phyloP scores from a whole-genome alignment of 2,888 invertebrate species.

The Calliopum simillimum region DNA sequence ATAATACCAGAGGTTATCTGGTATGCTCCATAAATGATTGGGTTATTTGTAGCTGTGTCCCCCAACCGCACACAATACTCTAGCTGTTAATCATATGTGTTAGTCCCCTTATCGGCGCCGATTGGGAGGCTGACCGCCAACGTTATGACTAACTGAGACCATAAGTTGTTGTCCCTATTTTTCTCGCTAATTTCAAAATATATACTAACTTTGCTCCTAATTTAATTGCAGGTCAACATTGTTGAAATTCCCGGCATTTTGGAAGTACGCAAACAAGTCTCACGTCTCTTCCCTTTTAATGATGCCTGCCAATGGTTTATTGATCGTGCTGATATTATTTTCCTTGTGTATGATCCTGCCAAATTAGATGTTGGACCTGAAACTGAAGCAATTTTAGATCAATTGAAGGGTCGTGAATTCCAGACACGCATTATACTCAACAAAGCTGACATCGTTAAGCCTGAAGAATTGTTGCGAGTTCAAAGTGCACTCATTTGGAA shows the following conservation, averaged over 20 bases:
- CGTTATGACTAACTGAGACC: too few species aligned
- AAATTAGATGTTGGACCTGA: conserved; percentile 96
- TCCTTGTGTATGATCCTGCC: conserved; percentile 94
- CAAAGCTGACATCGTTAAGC: conserved; percentile 93
- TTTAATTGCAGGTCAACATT: conserved; percentile 81
- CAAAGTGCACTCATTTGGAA: conserved; percentile 97
- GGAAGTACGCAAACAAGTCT: conserved; percentile 93
- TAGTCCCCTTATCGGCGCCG: too few species aligned
- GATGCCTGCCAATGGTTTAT: conserved; percentile 98
- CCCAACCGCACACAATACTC: too few species aligned
- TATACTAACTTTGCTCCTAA: background rate
- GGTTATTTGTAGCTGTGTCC: too few species aligned
- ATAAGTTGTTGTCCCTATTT: too few species aligned
- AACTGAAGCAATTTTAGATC: conserved; percentile 93
- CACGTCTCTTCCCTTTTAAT: conserved; percentile 93
- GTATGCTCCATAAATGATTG: too few species aligned
- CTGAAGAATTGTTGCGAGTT: conserved; percentile 92
- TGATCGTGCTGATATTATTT: conserved; percentile 94
- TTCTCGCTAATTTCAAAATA: too few species aligned
- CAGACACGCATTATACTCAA: conserved; percentile 94
- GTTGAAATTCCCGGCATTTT: conserved; percentile 96
- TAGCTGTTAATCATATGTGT: too few species aligned
- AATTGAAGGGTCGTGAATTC: conserved; percentile 92
- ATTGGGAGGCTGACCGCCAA: too few species aligned
- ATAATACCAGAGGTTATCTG: too few species aligned